phyloP scores from a whole-genome alignment of 2,113 vertebrate species.

The Entelurus aequoreus region DNA sequence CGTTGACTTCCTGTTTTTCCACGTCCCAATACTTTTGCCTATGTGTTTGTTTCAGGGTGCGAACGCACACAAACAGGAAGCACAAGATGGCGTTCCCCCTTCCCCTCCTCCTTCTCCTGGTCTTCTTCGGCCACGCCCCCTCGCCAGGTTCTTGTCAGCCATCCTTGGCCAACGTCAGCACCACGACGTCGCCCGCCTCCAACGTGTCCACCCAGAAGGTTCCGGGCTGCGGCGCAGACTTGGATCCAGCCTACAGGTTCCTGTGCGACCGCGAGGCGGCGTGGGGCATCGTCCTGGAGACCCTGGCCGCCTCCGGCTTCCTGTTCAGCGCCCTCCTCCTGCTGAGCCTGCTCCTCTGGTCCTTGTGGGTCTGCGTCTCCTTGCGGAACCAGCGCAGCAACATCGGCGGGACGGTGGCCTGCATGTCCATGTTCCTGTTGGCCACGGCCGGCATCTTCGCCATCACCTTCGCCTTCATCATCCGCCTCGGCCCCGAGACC shows the following conservation, averaged over 20 bases:
- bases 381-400: neutral
- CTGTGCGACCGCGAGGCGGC: conserved; percentile 72
- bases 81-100: conserved; percentile 3
- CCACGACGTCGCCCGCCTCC: conserved; percentile 17
- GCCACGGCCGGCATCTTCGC: conserved; percentile 81
- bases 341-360: conserved; percentile 68
- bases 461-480: conserved; percentile 86
- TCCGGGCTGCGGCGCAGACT: conserved; percentile 33
- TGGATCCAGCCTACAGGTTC: conserved; percentile 61
- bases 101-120: conserved; percentile 13
- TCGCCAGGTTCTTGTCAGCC: conserved; percentile 6
- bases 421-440: conserved; percentile 79
- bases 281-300: conserved; percentile 86
- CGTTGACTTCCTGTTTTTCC: neutral
- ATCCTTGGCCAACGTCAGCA: neutral
- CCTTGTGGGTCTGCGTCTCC: conserved; percentile 59
- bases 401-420: conserved; percentile 57
- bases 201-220: fast-evolving
- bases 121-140: conserved; percentile 4
- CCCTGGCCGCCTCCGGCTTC: conserved; percentile 73
- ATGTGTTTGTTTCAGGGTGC: conserved; percentile 29
- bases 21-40: neutral
- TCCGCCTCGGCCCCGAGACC: conserved; percentile 67
- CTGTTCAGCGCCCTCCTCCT: conserved; percentile 72
- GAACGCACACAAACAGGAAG: conserved; percentile 12